Evolutionary conservation across 2,113 vertebrate genomes (phyloP).

Genomic region (Mormyrus lacerda): DNA sequence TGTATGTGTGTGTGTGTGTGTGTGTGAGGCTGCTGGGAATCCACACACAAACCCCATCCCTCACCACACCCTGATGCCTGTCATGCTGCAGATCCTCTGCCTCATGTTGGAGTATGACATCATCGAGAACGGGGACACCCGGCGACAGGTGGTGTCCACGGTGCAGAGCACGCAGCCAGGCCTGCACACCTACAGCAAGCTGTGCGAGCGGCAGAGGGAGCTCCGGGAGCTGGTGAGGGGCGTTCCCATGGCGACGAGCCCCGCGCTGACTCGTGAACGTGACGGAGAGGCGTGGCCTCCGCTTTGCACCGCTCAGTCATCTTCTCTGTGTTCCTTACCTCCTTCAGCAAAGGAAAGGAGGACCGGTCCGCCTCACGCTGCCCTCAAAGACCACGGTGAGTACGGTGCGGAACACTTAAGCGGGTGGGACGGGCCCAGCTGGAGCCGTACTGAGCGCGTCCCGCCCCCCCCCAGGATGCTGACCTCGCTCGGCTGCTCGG

Average conservation of each 20-base stretch:
- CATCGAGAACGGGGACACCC: slow-evolving; percentile 96
- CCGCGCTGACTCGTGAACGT: not conserved
- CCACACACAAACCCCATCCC: not conserved
- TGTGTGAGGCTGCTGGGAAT: not conserved
- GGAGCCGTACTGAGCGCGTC: not conserved
- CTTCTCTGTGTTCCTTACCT: slow-evolving; percentile 29
- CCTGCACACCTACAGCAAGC: slow-evolving; percentile 94
- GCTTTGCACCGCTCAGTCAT: not conserved
- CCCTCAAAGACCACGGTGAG: slow-evolving; percentile 98
- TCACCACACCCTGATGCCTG: not conserved
- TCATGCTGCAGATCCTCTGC: slow-evolving; percentile 79
- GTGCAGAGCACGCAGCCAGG: slow-evolving; percentile 93
- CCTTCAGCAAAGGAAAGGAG: slow-evolving; percentile 93
- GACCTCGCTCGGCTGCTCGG: slow-evolving; percentile 92
- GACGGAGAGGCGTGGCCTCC: not conserved
- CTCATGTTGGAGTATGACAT: slow-evolving; percentile 99
- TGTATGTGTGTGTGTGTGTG: not conserved
- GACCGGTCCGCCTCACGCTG: slow-evolving; percentile 90
- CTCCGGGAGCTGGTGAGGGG: slow-evolving; percentile 90
- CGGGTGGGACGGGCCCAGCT: not conserved
- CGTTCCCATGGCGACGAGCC: not conserved
- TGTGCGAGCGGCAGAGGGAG: slow-evolving; percentile 93
- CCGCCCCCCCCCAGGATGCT: slow-evolving; percentile 66
- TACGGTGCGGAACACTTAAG: slow-evolving; percentile 24
- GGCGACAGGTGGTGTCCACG: slow-evolving; percentile 97